Percentiles rank a stretch among this genome's conserved stretches.
phyloP scores from a whole-genome alignment of 2,113 vertebrate species.

The Pygoscelis antarcticus region DNA sequence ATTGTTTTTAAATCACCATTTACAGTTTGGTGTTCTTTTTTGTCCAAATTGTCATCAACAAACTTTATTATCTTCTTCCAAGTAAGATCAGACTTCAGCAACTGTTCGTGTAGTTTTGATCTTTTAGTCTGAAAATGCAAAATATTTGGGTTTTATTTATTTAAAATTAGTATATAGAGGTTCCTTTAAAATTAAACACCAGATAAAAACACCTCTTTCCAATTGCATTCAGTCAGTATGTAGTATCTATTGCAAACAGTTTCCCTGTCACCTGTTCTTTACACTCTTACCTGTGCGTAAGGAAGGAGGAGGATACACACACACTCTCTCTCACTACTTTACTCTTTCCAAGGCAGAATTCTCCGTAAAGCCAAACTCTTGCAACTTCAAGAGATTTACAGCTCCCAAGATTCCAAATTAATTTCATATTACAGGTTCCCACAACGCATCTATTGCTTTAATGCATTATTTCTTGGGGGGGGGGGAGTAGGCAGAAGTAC shows the following conservation, averaged over 20 bases:
- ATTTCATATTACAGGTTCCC: background rate
- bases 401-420: background rate
- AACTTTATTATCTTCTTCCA: constrained; percentile 92
- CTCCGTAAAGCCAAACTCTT: background rate
- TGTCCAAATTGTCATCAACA: constrained; percentile 85
- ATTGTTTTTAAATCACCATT: constrained; percentile 87
- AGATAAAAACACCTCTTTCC: background rate
- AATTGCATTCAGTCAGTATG: background rate
- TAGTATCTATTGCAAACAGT: background rate
- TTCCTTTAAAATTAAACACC: background rate
- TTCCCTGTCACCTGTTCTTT: background rate
- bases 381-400: background rate
- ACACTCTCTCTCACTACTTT: background rate
- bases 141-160: background rate
- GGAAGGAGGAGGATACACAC: background rate
- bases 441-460: background rate
- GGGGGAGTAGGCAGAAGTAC: background rate
- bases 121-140: constrained; percentile 84
- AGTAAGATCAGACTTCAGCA: constrained; percentile 83
- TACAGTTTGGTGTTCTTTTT: constrained; percentile 79
- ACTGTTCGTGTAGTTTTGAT: constrained; percentile 82
- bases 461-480: background rate
- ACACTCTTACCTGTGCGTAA: background rate
- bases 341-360: background rate
- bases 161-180: background rate